Conservation (phyloP, 1,140 invertebrate genomes). For the Brachionus rubens region DNA sequence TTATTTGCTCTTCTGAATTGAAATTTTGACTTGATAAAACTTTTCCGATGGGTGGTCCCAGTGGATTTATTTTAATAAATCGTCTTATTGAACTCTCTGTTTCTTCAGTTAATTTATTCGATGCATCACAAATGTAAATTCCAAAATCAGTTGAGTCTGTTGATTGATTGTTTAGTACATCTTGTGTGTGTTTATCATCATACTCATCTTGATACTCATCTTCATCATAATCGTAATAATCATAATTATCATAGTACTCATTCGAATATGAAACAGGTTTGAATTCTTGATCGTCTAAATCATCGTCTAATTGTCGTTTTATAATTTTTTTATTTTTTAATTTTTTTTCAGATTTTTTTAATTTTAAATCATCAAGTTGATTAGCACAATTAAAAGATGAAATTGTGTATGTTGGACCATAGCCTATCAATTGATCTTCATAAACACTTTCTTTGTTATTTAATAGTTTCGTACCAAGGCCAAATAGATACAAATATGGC, state of each 20-base stretch:
- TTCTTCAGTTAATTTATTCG: neutral
- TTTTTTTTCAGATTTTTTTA: neutral
- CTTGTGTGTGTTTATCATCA: neutral
- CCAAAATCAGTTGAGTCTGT: slow-evolving; percentile 19
- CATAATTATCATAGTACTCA: neutral
- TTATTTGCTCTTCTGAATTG: slow-evolving; percentile 7
- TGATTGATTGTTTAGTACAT: neutral
- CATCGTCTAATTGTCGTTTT: neutral
- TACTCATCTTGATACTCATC: neutral
- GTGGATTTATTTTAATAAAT: slow-evolving; percentile 32
- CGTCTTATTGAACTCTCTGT: neutral
- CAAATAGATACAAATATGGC: neutral
- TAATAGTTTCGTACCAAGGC: neutral
- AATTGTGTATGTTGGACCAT: slow-evolving; percentile 31
- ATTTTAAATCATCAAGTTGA: neutral
- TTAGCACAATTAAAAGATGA: slow-evolving; percentile 27
- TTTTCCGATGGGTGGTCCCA: neutral
- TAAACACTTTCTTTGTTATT: neutral
- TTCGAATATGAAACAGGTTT: neutral
- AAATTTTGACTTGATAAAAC: neutral
- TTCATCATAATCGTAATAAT: neutral
- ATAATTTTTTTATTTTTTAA: neutral
- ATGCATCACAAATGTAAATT: slow-evolving; percentile 24
- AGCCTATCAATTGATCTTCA: slow-evolving; percentile 34
- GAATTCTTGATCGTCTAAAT: neutral